A percentile compares a stretch with the other conserved stretches of the same genome.
Evolutionary conservation across 2,888 invertebrate species (phyloP).

Genomic region (Yponomeuta malinellus): DNA sequence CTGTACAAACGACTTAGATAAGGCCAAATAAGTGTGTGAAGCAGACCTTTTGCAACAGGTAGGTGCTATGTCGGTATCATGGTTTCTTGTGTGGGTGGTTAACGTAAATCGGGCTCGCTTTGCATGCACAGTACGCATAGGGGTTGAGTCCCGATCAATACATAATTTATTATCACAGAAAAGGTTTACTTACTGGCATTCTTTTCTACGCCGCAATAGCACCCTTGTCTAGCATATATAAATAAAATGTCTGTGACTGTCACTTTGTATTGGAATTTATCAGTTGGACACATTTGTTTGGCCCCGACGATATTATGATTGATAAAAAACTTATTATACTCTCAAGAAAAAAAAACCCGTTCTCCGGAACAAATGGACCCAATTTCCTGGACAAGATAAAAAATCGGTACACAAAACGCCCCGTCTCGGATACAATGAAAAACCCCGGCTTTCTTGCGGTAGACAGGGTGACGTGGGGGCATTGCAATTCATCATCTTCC

Average conservation of each 20-base stretch:
- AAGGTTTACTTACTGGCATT: background rate
- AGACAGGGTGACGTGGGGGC: background rate
- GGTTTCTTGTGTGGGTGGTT: too few species aligned
- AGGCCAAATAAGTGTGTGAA: too few species aligned
- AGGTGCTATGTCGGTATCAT: too few species aligned
- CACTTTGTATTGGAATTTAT: too few species aligned
- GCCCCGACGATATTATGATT: too few species aligned
- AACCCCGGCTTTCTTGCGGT: background rate
- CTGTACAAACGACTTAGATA: too few species aligned
- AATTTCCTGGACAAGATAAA: background rate
- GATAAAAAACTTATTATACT: too few species aligned
- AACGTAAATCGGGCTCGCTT: background rate
- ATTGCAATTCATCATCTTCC: conserved; percentile 1
- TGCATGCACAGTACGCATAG: background rate
- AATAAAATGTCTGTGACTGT: too few species aligned
- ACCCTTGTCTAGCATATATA: too few species aligned
- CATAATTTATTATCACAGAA: background rate
- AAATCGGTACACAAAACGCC: background rate
- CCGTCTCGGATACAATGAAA: background rate
- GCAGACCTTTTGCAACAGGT: too few species aligned
- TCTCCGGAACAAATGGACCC: background rate
- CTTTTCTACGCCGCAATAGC: background rate
- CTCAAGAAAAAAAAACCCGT: too few species aligned
- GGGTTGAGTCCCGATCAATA: background rate
- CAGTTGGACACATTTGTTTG: too few species aligned